Conservation (phyloP, 2,113 vertebrate genomes). For the Rhodinocichla rosea region DNA sequence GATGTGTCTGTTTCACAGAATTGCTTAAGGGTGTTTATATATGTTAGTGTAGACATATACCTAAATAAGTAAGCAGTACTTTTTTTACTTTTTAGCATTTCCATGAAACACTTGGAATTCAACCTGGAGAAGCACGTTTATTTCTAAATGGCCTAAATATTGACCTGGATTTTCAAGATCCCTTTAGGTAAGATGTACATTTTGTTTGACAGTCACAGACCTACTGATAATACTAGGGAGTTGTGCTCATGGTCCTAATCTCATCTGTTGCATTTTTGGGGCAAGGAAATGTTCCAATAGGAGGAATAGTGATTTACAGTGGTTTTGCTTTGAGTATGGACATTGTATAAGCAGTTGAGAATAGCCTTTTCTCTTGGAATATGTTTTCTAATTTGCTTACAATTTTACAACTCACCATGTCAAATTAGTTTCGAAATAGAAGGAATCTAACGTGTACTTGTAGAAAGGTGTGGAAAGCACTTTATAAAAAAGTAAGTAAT, state of each 20-base stretch:
- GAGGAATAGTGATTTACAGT: background rate
- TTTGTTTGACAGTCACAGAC: background rate
- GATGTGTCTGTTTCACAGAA: background rate
- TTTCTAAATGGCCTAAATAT: constrained; percentile 91
- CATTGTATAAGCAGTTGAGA: background rate
- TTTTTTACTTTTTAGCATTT: constrained; percentile 78
- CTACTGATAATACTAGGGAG: background rate
- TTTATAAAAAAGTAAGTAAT: background rate
- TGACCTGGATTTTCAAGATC: constrained; percentile 85
- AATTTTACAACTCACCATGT: background rate
- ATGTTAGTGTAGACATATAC: background rate
- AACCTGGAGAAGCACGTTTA: constrained; percentile 86
- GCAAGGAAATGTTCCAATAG: background rate
- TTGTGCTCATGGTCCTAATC: background rate
- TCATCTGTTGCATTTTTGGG: background rate
- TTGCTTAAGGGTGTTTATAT: background rate
- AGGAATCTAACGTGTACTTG: background rate
- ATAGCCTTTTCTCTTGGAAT: background rate
- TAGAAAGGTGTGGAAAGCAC: background rate
- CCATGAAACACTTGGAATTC: constrained; percentile 80
- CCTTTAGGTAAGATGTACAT: constrained; percentile 83
- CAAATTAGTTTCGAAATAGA: background rate
- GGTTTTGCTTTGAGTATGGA: background rate
- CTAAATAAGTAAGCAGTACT: background rate
- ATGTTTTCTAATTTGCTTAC: background rate